Evolutionary conservation across 2,113 vertebrate species (phyloP).

Genomic region (Micronycteris hirsuta): DNA sequence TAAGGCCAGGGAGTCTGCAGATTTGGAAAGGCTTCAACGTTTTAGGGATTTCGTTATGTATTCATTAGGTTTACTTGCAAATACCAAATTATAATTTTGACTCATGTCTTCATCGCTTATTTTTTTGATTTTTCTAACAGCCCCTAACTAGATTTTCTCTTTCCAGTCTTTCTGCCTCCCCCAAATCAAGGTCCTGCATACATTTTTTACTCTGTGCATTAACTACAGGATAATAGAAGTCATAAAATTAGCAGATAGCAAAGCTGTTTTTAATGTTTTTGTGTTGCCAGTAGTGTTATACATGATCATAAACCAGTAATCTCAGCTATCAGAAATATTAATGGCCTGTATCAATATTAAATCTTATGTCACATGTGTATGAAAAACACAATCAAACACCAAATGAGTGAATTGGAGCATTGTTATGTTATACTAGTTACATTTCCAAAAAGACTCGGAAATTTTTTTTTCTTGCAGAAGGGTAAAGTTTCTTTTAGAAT

Average conservation of each 20-base stretch:
- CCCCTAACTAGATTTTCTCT: neutral
- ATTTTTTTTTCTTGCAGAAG: neutral
- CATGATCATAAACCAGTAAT: neutral
- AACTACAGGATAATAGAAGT: neutral
- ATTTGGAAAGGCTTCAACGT: neutral
- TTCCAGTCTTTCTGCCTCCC: neutral
- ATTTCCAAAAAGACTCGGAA: conserved; percentile 36
- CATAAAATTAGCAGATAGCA: neutral
- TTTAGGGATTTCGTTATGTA: conserved; percentile 32
- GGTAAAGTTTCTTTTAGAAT: neutral
- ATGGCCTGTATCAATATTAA: neutral
- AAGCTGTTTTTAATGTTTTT: conserved; percentile 6
- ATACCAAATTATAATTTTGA: neutral
- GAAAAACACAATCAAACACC: neutral
- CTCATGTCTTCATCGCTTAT: neutral
- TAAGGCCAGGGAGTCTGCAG: neutral
- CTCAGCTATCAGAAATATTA: neutral
- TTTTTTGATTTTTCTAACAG: neutral
- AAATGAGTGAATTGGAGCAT: neutral
- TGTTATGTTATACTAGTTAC: neutral
- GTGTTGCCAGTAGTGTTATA: neutral
- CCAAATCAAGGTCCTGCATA: neutral
- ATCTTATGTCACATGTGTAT: neutral
- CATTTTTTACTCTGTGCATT: neutral
- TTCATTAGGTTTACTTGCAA: neutral